Evolutionary conservation across 2,113 vertebrate species (phyloP).

Genomic region (Chloropsis hardwickii): DNA sequence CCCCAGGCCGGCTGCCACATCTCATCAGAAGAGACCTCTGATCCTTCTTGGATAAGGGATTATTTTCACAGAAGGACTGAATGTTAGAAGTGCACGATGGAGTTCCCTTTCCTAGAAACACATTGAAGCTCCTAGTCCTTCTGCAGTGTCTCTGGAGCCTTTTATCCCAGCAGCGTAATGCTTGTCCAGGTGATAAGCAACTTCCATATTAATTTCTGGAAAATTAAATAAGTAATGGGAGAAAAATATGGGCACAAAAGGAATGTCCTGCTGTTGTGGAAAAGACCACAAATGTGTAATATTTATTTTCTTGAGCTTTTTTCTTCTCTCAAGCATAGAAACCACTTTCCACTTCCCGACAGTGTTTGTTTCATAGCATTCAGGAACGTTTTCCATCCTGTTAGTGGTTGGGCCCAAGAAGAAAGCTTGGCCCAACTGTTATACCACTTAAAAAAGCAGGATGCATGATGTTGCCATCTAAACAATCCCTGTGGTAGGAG

Average conservation of each 20-base stretch:
- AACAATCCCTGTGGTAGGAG: background rate
- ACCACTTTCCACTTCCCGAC: background rate
- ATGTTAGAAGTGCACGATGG: rapidly evolving
- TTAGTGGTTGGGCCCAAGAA: background rate
- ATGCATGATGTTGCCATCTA: background rate
- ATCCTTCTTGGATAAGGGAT: background rate
- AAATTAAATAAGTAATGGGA: background rate
- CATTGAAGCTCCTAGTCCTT: background rate
- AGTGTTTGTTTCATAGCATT: background rate
- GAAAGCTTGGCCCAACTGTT: background rate
- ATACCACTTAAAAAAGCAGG: background rate
- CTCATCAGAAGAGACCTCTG: background rate
- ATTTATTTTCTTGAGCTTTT: background rate
- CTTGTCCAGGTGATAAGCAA: background rate
- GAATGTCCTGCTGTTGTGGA: background rate
- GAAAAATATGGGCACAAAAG: background rate
- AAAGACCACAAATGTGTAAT: background rate
- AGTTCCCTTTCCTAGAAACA: background rate
- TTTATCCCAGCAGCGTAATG: background rate
- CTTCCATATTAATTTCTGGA: background rate
- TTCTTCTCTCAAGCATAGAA: background rate
- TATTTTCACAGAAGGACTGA: background rate
- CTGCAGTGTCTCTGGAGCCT: background rate
- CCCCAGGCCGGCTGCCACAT: background rate
- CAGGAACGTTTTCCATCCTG: background rate